phyloP scores from a whole-genome alignment of 1,140 invertebrate species.

The Ladona fulva region DNA sequence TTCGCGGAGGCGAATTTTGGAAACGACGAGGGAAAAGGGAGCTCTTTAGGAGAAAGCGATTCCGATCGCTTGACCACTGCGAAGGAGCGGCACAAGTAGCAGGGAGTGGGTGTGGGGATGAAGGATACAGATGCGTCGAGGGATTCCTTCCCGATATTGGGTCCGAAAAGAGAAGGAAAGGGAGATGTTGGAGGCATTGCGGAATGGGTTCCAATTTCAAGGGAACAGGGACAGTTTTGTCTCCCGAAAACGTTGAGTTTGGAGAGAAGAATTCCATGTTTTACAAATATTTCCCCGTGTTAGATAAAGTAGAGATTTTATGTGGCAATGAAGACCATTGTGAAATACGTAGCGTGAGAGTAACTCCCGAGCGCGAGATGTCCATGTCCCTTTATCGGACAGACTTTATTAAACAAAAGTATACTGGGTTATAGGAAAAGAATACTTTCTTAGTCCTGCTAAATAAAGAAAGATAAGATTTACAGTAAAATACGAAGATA shows the following conservation, averaged over 20 bases:
- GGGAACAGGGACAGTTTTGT: constrained; percentile 3
- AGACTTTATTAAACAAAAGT: no score
- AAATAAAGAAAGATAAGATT: no score
- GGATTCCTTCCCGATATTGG: not conserved
- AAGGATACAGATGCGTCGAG: not conserved
- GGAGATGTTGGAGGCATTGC: not conserved
- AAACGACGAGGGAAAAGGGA: not conserved
- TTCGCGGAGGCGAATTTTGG: not conserved
- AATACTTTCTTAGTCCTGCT: no score
- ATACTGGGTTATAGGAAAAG: no score
- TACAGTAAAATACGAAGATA: no score
- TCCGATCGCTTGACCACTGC: not conserved
- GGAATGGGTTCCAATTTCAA: not conserved
- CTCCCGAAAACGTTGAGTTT: not conserved
- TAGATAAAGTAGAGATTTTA: not conserved
- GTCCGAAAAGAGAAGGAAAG: not conserved
- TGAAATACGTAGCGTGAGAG: no score
- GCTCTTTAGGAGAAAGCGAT: not conserved
- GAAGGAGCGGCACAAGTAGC: not conserved
- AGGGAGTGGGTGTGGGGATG: not conserved
- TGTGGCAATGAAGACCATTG: no score
- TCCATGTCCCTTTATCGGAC: no score
- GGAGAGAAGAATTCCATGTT: not conserved
- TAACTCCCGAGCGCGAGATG: no score
- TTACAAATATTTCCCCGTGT: not conserved